Base-by-base conservation (phyloP, 23 tunicate genomes). In the Styela clava region DNA sequence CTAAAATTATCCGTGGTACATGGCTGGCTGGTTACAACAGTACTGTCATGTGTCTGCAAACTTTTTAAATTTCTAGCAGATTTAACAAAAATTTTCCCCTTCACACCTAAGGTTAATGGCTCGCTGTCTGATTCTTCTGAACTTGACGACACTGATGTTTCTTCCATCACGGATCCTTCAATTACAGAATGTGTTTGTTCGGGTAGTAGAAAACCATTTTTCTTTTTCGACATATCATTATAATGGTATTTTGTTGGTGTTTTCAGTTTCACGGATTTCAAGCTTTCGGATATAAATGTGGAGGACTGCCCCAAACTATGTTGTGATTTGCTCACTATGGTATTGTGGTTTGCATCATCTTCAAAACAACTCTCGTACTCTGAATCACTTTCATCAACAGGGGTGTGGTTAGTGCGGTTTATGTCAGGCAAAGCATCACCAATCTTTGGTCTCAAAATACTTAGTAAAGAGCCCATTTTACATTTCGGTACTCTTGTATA, bases 301-400 rank as follows among this genome's bases (percentile, higher is more conserved):
- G 56, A 44, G 12, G 56, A 44, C 56, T 12, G 12, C 7, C 9
- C 7, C 7, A 44, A 5, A 44, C 12, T 12, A 7, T 44, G 7
- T 44, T 44, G 7, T 44, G 56, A 12, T 44, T 5, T 12, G 12
- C 12, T 44, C 9, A 12, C 7, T 44, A 12, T 5, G 12, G 12
- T 5, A 44, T 44, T 44, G 7, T 44, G 56, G 56, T 44, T 44
- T 5, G 56, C 56, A 32, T 29, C 29, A 28, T 71, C 77, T 30
- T 71, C 77, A 3, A 28, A 35, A 32, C 77, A 71, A 32, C 77
- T 71, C 16, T 71, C 77, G 29, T 71, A 71, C 5, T 71, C 77
- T 3, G 77, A 71, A 29, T 71, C 77, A 71, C 77, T 71, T 20
- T 26, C 77, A 3, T 7, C 70, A 24, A 24, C 18, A 24, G 70